phyloP scores from a whole-genome alignment of 2,888 invertebrate species.

The Ochlodes sylvanus region DNA sequence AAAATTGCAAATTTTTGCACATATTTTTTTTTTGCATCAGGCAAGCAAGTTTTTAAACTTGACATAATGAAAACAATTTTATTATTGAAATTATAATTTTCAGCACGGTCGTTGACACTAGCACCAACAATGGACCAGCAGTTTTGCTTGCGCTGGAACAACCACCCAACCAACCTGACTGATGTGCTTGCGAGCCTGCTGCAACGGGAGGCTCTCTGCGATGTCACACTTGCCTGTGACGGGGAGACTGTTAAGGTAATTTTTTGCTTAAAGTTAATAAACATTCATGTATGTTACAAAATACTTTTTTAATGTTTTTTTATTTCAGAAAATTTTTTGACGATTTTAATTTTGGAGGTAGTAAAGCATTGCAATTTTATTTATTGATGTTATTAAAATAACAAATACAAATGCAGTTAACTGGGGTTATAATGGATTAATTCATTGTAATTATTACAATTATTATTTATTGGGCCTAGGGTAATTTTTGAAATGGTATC shows the following conservation, averaged over 20 bases:
- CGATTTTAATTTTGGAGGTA: too few species aligned
- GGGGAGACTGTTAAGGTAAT: slow-evolving; percentile 93
- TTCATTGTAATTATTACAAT: too few species aligned
- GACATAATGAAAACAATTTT: slow-evolving; percentile 1
- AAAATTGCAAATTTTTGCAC: slow-evolving; percentile 45
- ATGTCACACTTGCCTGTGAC: slow-evolving; percentile 96
- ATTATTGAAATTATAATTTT: slow-evolving; percentile 60
- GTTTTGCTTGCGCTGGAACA: slow-evolving; percentile 98
- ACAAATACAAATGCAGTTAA: too few species aligned
- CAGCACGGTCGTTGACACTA: slow-evolving; percentile 85
- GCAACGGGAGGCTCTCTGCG: slow-evolving; percentile 95
- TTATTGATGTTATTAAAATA: too few species aligned
- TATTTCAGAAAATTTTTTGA: too few species aligned
- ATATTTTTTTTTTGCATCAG: slow-evolving; percentile 42
- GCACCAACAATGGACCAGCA: slow-evolving; percentile 90
- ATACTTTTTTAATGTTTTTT: too few species aligned
- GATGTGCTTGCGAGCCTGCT: slow-evolving; percentile 95
- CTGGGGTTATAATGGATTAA: too few species aligned
- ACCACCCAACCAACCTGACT: slow-evolving; percentile 95
- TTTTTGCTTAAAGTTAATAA: not conserved
- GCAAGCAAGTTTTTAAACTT: not conserved
- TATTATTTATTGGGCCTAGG: too few species aligned
- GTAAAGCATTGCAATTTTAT: not conserved
- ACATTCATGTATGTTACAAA: too few species aligned
- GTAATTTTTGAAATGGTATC: too few species aligned